These are phyloP conservation scores for Carabus problematicus DNA, from an alignment of 2,888 invertebrate genomes.

Conservation along the genomic window DNA sequence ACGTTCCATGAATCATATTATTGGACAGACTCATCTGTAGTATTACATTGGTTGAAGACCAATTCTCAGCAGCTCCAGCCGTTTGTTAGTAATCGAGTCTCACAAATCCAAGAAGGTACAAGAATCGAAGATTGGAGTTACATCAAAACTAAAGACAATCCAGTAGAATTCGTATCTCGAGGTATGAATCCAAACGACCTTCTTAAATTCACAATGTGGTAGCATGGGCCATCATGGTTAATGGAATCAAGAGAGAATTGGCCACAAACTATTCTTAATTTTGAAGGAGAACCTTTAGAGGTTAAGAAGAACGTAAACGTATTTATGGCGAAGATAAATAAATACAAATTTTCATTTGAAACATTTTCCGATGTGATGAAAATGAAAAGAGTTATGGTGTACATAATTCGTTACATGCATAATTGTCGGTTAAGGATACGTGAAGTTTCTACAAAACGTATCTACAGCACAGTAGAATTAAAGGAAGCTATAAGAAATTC, in stretches of 20 bases:
- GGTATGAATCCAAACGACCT: constrained; percentile 1
- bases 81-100: constrained; percentile 22
- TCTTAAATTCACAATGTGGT: constrained; percentile 10
- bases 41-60: constrained; percentile 21
- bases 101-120: constrained; percentile 26
- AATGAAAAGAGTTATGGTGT: no score
- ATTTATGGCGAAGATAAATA: no score
- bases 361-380: no score
- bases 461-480: no score
- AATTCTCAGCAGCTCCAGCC: constrained; percentile 3
- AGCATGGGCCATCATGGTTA: constrained; percentile 28
- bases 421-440: no score
- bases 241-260: constrained; percentile 3
- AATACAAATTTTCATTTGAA: no score
- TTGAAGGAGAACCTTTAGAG: constrained; percentile 9
- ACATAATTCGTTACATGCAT: no score
- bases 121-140: constrained; percentile 12
- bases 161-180: constrained; percentile 22
- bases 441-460: no score
- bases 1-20: not conserved
- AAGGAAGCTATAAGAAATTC: no score
- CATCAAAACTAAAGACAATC: constrained; percentile 19
- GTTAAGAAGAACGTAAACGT: not conserved
- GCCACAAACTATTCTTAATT: not conserved
- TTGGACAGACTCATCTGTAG: constrained; percentile 24